These are phyloP conservation scores for Brachionichthys hirsutus DNA, from an alignment of 2,113 vertebrate genomes.

Conservation along the genomic window DNA sequence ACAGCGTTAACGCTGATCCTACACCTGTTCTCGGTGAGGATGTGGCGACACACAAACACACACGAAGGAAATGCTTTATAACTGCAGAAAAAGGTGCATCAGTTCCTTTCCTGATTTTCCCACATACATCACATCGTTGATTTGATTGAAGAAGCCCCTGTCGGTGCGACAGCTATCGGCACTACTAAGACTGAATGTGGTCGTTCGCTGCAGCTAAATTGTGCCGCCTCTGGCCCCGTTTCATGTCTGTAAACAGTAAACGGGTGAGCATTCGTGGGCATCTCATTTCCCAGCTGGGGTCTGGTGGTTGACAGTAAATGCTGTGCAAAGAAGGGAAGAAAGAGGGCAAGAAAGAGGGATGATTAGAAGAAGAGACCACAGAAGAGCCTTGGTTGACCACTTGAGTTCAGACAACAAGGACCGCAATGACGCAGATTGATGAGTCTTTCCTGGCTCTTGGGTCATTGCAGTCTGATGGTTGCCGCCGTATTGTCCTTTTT, in stretches of 20 bases:
- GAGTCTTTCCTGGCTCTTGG: slow-evolving; percentile 12
- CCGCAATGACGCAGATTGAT: slow-evolving; percentile 20
- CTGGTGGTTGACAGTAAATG: background rate
- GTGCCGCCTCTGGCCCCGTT: background rate
- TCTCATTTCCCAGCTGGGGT: slow-evolving; percentile 38
- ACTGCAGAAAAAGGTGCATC: background rate
- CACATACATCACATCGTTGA: background rate
- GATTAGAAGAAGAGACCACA: slow-evolving; percentile 15
- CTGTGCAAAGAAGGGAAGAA: background rate
- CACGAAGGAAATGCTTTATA: background rate
- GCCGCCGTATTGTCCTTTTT: background rate
- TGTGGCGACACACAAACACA: slow-evolving; percentile 24
- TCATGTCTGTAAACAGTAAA: background rate
- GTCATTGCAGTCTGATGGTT: slow-evolving; percentile 1
- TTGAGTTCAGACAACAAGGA: background rate
- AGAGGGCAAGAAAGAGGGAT: background rate
- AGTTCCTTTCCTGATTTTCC: background rate
- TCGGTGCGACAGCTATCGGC: background rate
- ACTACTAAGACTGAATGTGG: background rate
- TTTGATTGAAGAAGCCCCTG: too few species aligned
- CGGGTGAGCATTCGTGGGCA: slow-evolving; percentile 26
- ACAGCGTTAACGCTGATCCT: too few species aligned
- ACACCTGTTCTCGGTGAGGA: slow-evolving; percentile 27
- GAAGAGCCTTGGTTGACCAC: slow-evolving; percentile 2
- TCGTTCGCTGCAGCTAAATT: slow-evolving; percentile 1